phyloP scores from a whole-genome alignment of 35 echinoderm and acorn worm species.

The Apostichopus parvimensis region DNA sequence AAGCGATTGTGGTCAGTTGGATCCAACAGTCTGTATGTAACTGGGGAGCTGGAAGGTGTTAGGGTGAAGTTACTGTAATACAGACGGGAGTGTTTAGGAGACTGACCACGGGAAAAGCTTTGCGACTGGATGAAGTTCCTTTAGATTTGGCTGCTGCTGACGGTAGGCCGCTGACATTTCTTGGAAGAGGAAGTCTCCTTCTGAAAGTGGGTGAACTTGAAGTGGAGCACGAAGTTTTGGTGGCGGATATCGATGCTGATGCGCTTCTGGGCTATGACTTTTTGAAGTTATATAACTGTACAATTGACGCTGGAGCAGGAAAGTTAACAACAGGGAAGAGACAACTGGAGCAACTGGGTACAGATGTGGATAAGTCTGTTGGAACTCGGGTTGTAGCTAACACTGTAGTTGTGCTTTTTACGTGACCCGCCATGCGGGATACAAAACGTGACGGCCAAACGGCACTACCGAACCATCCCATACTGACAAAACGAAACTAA shows the following conservation, averaged over 20 bases:
- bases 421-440: too few relatives aligned
- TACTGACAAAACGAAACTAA: too few relatives aligned
- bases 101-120: too few relatives aligned
- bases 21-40: conserved; percentile 3
- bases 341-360: background rate
- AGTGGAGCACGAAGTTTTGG: conserved; percentile 13
- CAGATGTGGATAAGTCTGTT: background rate
- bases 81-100: conserved; percentile 7
- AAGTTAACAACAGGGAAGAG: background rate
- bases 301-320: background rate
- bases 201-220: background rate
- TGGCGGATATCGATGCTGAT: conserved; percentile 16
- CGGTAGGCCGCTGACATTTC: conserved; percentile 25
- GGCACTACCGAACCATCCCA: too few relatives aligned
- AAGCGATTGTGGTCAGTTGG: background rate
- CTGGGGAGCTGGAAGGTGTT: background rate
- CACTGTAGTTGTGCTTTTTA: background rate
- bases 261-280: conserved; percentile 25
- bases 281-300: conserved; percentile 5
- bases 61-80: conserved; percentile 3
- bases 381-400: background rate
- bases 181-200: background rate
- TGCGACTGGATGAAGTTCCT: background rate
- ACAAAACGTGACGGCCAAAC: too few relatives aligned
- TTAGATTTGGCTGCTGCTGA: background rate